Percentiles rank a stretch among this genome's conserved stretches.
Evolutionary conservation across 2,797 vertebrate genomes (phyloP).

Genomic region (Lithobates sylvaticus): DNA sequence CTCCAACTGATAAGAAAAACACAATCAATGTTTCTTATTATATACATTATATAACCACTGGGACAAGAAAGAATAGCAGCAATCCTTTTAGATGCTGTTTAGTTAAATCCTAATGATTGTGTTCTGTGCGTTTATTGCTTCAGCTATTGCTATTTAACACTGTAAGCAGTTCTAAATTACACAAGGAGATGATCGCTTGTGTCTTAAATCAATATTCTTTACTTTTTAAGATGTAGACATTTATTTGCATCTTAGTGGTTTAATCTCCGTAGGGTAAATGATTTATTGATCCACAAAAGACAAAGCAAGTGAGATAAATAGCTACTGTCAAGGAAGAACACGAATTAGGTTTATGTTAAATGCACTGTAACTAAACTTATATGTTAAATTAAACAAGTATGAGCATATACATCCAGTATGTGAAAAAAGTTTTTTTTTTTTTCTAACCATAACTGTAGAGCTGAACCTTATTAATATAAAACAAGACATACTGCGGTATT

Average conservation of each 20-base stretch:
- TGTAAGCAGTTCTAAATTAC: not conserved
- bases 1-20: too few species aligned
- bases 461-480: too few species aligned
- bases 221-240: not conserved
- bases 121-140: not conserved
- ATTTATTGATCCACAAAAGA: not conserved
- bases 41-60: too few species aligned
- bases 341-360: not conserved
- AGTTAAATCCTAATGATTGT: not conserved
- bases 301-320: slow-evolving; percentile 7
- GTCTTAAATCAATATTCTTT: not conserved
- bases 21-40: too few species aligned
- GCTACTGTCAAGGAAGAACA: not conserved
- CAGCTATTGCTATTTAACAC: not conserved
- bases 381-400: too few species aligned
- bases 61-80: too few species aligned
- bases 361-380: not conserved
- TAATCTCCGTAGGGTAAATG: not conserved
- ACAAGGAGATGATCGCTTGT: not conserved
- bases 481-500: too few species aligned
- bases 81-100: too few species aligned
- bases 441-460: too few species aligned
- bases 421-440: too few species aligned
- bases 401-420: too few species aligned
- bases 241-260: not conserved